Evolutionary conservation across 2,888 invertebrate genomes (phyloP), one percentile per base, ranked within the genome.

Genomic region (Hirtodrosophila alboralis): DNA sequence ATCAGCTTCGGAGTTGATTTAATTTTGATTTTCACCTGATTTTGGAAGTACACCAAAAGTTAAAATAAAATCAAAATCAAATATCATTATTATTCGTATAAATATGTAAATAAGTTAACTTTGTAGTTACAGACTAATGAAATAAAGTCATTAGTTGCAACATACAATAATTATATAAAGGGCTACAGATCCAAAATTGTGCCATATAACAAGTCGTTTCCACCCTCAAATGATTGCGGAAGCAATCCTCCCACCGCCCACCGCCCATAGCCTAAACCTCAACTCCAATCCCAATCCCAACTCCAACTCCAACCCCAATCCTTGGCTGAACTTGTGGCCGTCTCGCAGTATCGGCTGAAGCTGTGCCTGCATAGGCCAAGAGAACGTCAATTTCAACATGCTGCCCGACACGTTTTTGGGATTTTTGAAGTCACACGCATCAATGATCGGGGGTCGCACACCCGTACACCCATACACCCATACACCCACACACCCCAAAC

Each of bases 391-490:
- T 56, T 75, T 77, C 75, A 85, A 80, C 87, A 78, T 87, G 84
- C 78, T 72, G 88, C 73, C 81, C 68, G 85, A 83, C 88, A 88
- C 88, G 87, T 88, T 88, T 88, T 86, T 74, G 68, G 84, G 88
- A 87, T 87, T 87, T 86, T 81, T 78, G 75, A 83, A 81, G 84
- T 83, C 80, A 83, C 76, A 83, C 83, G 80, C 83, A 75, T 63
- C 83, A 83, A 66, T 44, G 62, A 48, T 26, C 49, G 36, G 23
- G 18, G 23, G 23, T 23, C 18, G 18, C 45, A n/a, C 48, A 44
- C 31, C 37, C 18, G 6, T 6, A 23, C 23, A 1, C 18, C 5
- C 5, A 8, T 1, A 23, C 2, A 23, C 23, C 7, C 23, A 8
- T 30, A 9, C 31, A 10, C 34, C 37, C 18, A 8, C 8, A 23